Evolutionary conservation across 2,888 invertebrate species (phyloP), one percentile per base, ranked within the genome.

Genomic region (Morpho helenor): DNA sequence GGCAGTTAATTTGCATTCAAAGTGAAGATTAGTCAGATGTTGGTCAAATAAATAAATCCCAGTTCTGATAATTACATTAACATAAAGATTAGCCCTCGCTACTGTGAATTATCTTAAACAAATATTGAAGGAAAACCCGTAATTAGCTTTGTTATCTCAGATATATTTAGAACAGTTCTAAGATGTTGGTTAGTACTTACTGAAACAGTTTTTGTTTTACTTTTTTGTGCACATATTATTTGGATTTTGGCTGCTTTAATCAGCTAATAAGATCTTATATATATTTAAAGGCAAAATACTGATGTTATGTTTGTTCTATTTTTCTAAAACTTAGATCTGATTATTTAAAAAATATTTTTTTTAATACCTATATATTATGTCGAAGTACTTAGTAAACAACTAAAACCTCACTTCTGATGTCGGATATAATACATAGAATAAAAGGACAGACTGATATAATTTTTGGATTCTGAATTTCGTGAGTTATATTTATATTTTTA

Each of bases 121-220:
- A 88, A 89, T 84, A 87, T 85, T 86, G 77, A 76, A 81, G 76
- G 77, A 77, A 79, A 80, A 80, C 84, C 75, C 75, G 75, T 82
- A 84, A 81, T 82, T 79, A 77, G 73, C 79, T 72, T 75, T 86
- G 84, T 87, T 84, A 86, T 80, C 74, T 67, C 70, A 82, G 84
- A 82, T 82, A 82, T 84, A 78, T 82, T 81, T 76, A 73, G 78
- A 75, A 73, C 71, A 73, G 72, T 71, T 69, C 68, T 73, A 73
- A 68, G 71, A 71, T 66, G 76, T 72, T 73, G 73, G 74, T 69
- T 76, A 74, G 74, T 77, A 73, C 73, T 70, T 70, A 64, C 65
- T 59, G 62, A 63, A 59, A 56, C 68, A 67, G 68, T 66, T 64
- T 64, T 66, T 67, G 65, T 68, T 68, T 67, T 62, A 63, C 55